Conservation (phyloP, 2,113 vertebrate genomes). For the Ptychochromis oligacanthus region DNA sequence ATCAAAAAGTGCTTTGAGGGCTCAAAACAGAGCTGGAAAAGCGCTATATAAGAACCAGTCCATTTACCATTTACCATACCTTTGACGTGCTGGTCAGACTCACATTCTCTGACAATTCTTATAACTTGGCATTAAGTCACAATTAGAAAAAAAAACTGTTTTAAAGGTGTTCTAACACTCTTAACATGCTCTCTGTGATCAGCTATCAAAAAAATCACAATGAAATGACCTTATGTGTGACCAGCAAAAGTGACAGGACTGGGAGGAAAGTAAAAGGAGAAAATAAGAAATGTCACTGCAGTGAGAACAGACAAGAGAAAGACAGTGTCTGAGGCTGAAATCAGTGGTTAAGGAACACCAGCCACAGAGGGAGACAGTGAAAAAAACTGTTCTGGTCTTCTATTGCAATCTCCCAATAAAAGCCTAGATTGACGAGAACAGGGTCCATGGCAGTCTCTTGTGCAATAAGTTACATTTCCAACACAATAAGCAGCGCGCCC, state of each 20-base stretch:
- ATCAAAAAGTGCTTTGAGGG: too few species aligned
- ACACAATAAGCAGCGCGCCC: conserved; percentile 53
- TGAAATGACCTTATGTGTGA: not conserved
- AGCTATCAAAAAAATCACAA: not conserved
- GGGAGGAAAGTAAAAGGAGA: conserved; percentile 7
- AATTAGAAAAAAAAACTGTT: not conserved
- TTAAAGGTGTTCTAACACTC: not conserved
- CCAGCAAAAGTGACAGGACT: not conserved
- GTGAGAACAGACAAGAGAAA: conserved; percentile 25
- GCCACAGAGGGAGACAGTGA: conserved; percentile 25
- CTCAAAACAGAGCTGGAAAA: too few species aligned
- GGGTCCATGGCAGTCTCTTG: conserved; percentile 40
- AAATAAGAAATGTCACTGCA: conserved; percentile 14
- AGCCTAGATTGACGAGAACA: conserved; percentile 57
- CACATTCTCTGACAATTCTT: conserved; percentile 8
- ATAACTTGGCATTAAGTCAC: conserved; percentile 14
- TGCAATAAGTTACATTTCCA: conserved; percentile 65
- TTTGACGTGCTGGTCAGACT: conserved; percentile 42
- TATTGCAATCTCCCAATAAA: conserved; percentile 63
- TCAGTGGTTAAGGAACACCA: conserved; percentile 32
- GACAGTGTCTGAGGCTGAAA: conserved; percentile 30
- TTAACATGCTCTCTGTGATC: not conserved
- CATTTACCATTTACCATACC: too few species aligned
- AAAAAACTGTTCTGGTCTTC: conserved; percentile 50
- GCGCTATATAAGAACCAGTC: too few species aligned